Evolutionary conservation across 2,888 invertebrate species (phyloP).

Genomic region (Chymomyza procnemis): DNA sequence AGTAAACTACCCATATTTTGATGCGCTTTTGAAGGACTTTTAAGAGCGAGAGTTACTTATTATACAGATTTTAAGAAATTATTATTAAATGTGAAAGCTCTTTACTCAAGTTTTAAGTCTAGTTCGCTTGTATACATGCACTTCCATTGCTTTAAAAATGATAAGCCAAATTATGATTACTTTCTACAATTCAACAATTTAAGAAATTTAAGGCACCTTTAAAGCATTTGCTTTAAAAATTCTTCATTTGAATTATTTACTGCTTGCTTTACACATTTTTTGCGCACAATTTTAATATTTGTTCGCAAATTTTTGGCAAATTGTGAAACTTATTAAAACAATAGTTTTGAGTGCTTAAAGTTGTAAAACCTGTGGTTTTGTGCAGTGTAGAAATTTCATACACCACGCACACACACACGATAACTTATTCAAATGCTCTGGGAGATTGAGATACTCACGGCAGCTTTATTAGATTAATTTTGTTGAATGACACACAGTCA

Average conservation of each 20-base stretch:
- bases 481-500: constrained; percentile 46
- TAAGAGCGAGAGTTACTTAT: too few species aligned
- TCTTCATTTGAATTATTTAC: background rate
- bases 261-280: too few species aligned
- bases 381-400: background rate
- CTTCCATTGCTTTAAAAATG: too few species aligned
- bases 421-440: background rate
- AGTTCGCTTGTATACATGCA: too few species aligned
- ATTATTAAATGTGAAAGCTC: too few species aligned
- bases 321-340: background rate
- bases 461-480: constrained; percentile 67
- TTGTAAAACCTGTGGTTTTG: background rate
- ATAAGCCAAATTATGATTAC: too few species aligned
- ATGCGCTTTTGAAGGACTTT: too few species aligned
- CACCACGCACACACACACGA: background rate
- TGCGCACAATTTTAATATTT: background rate
- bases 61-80: too few species aligned
- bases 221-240: background rate
- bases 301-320: background rate
- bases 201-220: background rate
- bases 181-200: too few species aligned
- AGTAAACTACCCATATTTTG: too few species aligned
- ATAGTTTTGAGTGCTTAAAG: background rate
- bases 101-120: too few species aligned
- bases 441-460: constrained; percentile 9